These are phyloP conservation scores for Phrynocephalus versicolor DNA, from an alignment of 2,113 vertebrate genomes.

Conservation along the genomic window DNA sequence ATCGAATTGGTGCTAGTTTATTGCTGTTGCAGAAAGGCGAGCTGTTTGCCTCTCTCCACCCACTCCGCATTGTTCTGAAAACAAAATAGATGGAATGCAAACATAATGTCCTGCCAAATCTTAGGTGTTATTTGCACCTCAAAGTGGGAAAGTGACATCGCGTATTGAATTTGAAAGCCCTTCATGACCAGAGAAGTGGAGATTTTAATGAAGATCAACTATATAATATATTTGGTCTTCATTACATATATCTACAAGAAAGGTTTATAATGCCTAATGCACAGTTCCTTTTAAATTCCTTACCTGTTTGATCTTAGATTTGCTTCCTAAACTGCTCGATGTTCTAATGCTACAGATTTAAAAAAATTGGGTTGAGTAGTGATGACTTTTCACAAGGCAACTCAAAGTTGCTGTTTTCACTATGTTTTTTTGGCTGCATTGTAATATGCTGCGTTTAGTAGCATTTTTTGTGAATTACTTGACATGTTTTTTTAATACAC, in stretches of 20 bases:
- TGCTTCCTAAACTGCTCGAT: neutral
- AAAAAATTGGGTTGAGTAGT: neutral
- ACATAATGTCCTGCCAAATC: neutral
- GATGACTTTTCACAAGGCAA: neutral
- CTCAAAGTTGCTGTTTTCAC: neutral
- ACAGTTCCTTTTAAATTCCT: neutral
- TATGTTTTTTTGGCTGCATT: neutral
- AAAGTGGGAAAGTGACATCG: neutral
- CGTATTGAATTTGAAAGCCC: neutral
- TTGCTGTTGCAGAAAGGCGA: constrained; percentile 8
- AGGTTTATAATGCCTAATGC: neutral
- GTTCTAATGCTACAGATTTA: neutral
- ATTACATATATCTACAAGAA: neutral
- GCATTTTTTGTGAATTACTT: neutral
- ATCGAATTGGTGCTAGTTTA: neutral
- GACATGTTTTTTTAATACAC: too few species aligned
- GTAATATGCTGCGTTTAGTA: neutral
- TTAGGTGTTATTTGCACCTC: neutral
- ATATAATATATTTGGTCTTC: neutral
- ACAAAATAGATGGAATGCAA: neutral
- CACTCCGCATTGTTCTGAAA: neutral
- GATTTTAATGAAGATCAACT: neutral
- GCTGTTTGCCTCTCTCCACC: neutral
- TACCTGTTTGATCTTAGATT: neutral
- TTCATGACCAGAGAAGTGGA: neutral